A percentile compares a stretch with the other conserved stretches of the same genome.
Evolutionary conservation across 2,888 invertebrate species (phyloP).

Genomic region (Frankliniella fusca): DNA sequence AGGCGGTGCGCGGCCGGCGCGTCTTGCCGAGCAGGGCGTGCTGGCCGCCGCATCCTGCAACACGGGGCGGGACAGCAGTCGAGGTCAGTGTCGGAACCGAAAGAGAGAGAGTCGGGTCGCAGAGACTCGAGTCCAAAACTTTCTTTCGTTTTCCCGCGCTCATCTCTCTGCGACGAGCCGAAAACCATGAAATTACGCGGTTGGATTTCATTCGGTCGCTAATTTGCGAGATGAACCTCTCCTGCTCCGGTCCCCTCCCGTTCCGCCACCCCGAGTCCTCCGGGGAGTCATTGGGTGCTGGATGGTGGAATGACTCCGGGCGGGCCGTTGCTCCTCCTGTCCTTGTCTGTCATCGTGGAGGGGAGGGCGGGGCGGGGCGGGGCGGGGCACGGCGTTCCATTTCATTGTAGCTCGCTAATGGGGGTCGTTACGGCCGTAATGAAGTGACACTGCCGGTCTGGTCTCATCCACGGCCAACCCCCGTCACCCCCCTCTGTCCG

Average conservation of each 20-base stretch:
- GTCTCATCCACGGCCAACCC: conserved; percentile 29
- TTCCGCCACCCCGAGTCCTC: neutral
- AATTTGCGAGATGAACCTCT: neutral
- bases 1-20: conserved; percentile 91
- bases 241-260: neutral
- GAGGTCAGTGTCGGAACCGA: neutral
- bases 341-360: neutral
- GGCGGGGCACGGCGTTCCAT: conserved; percentile 24
- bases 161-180: neutral
- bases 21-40: conserved; percentile 83
- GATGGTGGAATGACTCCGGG: neutral
- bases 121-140: neutral
- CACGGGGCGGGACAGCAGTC: neutral
- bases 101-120: neutral
- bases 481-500: conserved; percentile 36
- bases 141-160: neutral
- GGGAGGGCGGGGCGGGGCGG: conserved; percentile 27
- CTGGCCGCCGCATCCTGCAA: conserved; percentile 40
- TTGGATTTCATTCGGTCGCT: neutral
- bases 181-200: no score
- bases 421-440: conserved; percentile 15
- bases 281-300: neutral
- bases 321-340: neutral
- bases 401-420: conserved; percentile 29
- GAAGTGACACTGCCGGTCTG: conserved; percentile 4